Percentiles rank a stretch among this genome's conserved stretches.
phyloP scores from a whole-genome alignment of 2,888 invertebrate species.

The Cephus nigrinus region DNA sequence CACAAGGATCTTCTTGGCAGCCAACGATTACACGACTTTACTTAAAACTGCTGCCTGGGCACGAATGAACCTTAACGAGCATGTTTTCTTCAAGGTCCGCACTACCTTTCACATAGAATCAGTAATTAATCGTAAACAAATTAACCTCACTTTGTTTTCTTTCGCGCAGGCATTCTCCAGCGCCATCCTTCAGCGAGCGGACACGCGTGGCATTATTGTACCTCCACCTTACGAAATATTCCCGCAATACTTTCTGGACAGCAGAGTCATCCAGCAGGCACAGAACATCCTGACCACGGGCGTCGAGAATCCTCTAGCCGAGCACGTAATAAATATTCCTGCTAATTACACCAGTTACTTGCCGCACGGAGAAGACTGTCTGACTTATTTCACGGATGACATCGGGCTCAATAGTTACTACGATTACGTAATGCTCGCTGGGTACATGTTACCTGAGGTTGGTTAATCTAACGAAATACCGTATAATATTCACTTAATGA shows the following conservation, averaged over 20 bases:
- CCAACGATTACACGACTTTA: slow-evolving; percentile 79
- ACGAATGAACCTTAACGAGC: slow-evolving; percentile 76
- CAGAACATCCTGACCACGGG: slow-evolving; percentile 63
- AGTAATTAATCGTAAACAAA: slow-evolving; percentile 11
- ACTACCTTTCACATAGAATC: neutral
- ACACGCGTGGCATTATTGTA: slow-evolving; percentile 74
- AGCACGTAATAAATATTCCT: slow-evolving; percentile 70
- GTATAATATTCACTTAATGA: slow-evolving; percentile 40
- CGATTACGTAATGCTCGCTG: slow-evolving; percentile 72
- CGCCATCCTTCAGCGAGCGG: slow-evolving; percentile 73
- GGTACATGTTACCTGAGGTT: slow-evolving; percentile 62
- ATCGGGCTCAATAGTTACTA: slow-evolving; percentile 77
- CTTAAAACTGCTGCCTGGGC: slow-evolving; percentile 77
- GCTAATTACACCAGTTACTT: slow-evolving; percentile 71
- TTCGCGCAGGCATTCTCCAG: slow-evolving; percentile 71
- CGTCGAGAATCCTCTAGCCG: slow-evolving; percentile 30
- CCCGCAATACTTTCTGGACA: slow-evolving; percentile 78
- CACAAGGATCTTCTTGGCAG: slow-evolving; percentile 76
- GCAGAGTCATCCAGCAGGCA: slow-evolving; percentile 75
- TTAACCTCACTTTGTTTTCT: neutral
- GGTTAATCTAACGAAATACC: slow-evolving; percentile 33
- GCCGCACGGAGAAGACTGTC: slow-evolving; percentile 69
- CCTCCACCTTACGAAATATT: slow-evolving; percentile 81
- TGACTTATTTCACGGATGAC: slow-evolving; percentile 79
- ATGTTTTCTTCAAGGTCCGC: slow-evolving; percentile 70